Base-by-base conservation (phyloP, 1,140 invertebrate species). In the Calephelis virginiensis region DNA sequence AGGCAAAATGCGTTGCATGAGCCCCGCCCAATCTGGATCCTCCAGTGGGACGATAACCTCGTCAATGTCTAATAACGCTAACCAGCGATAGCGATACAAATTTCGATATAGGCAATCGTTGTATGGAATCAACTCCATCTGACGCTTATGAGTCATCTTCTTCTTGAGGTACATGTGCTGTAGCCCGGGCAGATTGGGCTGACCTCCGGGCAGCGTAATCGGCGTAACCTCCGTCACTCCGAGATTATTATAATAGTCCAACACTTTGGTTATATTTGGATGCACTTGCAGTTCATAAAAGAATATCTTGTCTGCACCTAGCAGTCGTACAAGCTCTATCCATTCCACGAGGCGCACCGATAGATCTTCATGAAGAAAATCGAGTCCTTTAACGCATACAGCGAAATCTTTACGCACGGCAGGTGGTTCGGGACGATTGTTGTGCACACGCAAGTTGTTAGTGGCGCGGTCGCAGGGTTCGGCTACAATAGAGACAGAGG, bases 41-140 rank as follows among this genome's bases (percentile, higher is more conserved):
- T 95, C 93, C 14, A 98, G 92, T 1, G 98, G 98, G 95, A 99
- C 97, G 70, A 99, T 98, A 48, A 99, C 95, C 86, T 99, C 98
- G 85, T 99, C 98, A 49, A 97, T 97, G 80, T 99, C 98, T 28
- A 99, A 90, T 11, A 99, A 90, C 0, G 96, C 96, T 45, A 99
- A 95, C 89, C 97, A 98, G 63, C 97, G 94, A 83, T 98, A 98
- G 49, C 94, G 92, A 82, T 98, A 98, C 89, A 98, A 94, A 82
- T 98, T 96, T 75, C 97, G 96, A 90, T 99, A 99, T 6, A 99
- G 92, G 80, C 98, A 99, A 83, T 99, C 98, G 87, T 99, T 99
- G 92, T 99, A 99, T 0, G 98, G 97, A 74, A 99, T 98, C 47
- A 99, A 92, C 86, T 99, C 98, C 86, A 98, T 98, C 80, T 98